Evolutionary conservation across 2,888 invertebrate species (phyloP).

Genomic region (Oscheius sp.): DNA sequence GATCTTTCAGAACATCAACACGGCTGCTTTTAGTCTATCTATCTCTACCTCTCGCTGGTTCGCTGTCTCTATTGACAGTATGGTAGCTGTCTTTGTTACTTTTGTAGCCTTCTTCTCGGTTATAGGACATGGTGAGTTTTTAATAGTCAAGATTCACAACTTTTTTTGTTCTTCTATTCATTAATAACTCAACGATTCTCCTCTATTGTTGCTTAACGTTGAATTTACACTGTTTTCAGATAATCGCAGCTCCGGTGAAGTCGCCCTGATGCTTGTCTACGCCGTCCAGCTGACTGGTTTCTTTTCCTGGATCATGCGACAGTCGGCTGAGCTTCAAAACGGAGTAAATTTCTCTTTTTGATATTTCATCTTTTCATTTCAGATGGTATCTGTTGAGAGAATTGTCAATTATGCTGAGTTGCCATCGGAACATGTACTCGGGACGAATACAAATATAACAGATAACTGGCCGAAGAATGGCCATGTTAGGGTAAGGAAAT

Average conservation of each 20-base stretch:
- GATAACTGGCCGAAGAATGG: slow-evolving; percentile 75
- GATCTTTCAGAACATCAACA: slow-evolving; percentile 79
- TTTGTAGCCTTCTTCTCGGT: slow-evolving; percentile 87
- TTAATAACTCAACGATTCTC: not conserved
- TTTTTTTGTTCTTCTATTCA: too few relatives aligned
- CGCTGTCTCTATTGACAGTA: slow-evolving; percentile 88
- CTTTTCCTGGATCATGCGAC: slow-evolving; percentile 90
- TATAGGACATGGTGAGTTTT: slow-evolving; percentile 46
- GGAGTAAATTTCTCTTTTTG: slow-evolving; percentile 70
- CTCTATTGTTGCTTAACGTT: too few relatives aligned
- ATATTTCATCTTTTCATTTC: slow-evolving; percentile 19
- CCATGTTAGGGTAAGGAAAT: slow-evolving; percentile 79
- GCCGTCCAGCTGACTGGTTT: slow-evolving; percentile 78
- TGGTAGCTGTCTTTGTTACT: slow-evolving; percentile 86
- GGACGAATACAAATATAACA: slow-evolving; percentile 7
- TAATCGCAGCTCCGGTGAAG: slow-evolving; percentile 51
- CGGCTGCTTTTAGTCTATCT: slow-evolving; percentile 90
- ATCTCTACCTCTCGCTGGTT: slow-evolving; percentile 89
- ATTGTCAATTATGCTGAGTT: slow-evolving; percentile 82
- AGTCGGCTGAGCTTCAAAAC: slow-evolving; percentile 81
- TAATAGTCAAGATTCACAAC: too few relatives aligned
- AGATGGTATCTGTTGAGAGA: slow-evolving; percentile 80
- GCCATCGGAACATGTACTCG: slow-evolving; percentile 77
- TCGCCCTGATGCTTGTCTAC: slow-evolving; percentile 61
- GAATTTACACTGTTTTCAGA: slow-evolving; percentile 27